Base-by-base conservation (phyloP, 2,113 vertebrate species). In the Plestiodon gilberti region DNA sequence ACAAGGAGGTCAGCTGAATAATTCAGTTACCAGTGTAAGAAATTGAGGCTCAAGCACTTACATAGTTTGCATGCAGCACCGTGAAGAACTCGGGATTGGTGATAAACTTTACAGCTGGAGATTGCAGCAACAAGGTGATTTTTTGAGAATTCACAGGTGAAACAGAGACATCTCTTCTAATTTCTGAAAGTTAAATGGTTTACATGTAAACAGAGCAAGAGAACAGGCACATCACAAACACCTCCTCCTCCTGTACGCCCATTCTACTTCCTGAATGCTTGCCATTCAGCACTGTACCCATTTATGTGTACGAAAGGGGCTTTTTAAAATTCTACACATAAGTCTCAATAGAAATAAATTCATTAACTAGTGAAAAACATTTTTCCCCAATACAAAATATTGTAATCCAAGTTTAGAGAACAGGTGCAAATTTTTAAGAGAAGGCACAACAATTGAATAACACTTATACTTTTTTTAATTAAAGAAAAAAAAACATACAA, bases 51-150 rank as follows among this genome's bases (percentile, higher is more conserved):
- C 30, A 81, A 62, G 33, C 79, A 97, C 98, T 98, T 91, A 99
- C 98, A 91, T 98, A 98, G 95, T 99, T 99, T 90, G 97, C 97
- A 67, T 99, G 99, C 85, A 99, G 96, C 89, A 99, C 96, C 14
- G 98, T 99, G 96, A 99, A 99, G 95, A 99, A 99, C 80, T 99
- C 99, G 0, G 99, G 98, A 90, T 99, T 98, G 87, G 98, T 98
- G 95, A 99, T 97, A 93, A 99, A 99, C 95, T 99, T 99, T 93
- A 99, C 98, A 6, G 99, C 98, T 75, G 99, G 99, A 84, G 97
- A 99, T 88, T 99, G 99, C n/a, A 99, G 97, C 88, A 99, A 94
- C 88, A 98, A 95, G 84, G 97, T 98, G 94, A 99, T 97, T 95
- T 98, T 99, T 94, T 98, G 98, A 70, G 97, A 97, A 93, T 95